Conservation (phyloP, 1,140 invertebrate genomes). For the Lamellibrachia luymesi region DNA sequence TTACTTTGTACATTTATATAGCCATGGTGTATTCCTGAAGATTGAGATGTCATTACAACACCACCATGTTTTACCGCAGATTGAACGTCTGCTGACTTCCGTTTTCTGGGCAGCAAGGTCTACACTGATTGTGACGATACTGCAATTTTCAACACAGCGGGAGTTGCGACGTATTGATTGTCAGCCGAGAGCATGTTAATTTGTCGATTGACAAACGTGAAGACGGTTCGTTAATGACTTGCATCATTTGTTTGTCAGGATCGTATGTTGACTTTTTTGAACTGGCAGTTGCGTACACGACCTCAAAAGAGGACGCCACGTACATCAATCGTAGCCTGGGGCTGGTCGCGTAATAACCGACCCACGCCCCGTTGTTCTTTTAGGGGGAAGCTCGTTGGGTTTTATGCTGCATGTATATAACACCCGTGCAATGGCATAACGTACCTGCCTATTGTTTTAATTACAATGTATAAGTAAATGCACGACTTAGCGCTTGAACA, state of each 20-base stretch:
- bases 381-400: neutral
- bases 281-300: neutral
- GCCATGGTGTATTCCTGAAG: no score
- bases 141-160: neutral
- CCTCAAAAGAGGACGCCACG: neutral
- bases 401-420: neutral
- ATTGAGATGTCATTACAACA: no score
- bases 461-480: neutral
- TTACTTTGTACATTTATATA: no score
- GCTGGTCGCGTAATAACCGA: neutral
- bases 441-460: neutral
- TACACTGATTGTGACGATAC: neutral
- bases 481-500: neutral
- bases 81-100: neutral
- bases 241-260: neutral
- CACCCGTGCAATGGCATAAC: neutral
- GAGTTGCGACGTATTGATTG: neutral
- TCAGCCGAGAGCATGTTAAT: neutral
- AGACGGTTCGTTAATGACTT: neutral
- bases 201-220: neutral
- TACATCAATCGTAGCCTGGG: neutral
- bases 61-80: neutral
- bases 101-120: neutral
- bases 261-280: neutral
- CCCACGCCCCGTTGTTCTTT: neutral